A percentile compares a stretch with the other conserved stretches of the same genome.
phyloP scores from a whole-genome alignment of 2,113 vertebrate genomes.

The Brachyhypopomus gauderio region DNA sequence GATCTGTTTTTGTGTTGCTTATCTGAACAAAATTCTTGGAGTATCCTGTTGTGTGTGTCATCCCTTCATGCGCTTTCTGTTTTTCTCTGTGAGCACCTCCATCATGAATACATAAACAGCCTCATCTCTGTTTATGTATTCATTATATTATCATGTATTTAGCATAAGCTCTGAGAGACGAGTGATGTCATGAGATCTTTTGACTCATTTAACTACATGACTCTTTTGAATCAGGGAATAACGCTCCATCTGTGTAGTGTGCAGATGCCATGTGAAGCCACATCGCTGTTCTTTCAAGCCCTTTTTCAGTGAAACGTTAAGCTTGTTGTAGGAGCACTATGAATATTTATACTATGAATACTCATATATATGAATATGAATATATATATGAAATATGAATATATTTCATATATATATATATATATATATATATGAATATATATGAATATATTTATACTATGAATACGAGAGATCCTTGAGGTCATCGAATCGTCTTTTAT shows the following conservation, averaged over 20 bases:
- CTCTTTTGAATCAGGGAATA: neutral
- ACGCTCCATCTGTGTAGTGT: neutral
- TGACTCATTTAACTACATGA: neutral
- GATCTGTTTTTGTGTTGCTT: neutral
- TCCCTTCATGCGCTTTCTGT: neutral
- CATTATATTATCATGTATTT: constrained; percentile 62
- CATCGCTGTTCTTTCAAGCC: neutral
- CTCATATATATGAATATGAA: no score
- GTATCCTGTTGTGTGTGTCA: neutral
- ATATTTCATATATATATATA: no score
- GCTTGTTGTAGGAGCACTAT: neutral
- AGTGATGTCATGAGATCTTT: constrained; percentile 35
- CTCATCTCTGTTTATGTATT: constrained; percentile 42
- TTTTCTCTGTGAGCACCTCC: neutral
- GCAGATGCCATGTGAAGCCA: neutral
- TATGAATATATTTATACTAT: no score
- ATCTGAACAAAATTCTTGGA: neutral
- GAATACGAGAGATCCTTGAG: no score
- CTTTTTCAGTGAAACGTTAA: neutral
- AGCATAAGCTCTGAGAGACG: constrained; percentile 57
- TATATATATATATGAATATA: no score
- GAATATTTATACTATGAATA: no score
- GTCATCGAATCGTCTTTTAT: no score
- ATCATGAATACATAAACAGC: no score
- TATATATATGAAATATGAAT: no score